A percentile compares a stretch with the other conserved stretches of the same genome.
These are phyloP conservation scores for Picus viridis DNA, from an alignment of 2,797 vertebrate species.

Conservation along the genomic window DNA sequence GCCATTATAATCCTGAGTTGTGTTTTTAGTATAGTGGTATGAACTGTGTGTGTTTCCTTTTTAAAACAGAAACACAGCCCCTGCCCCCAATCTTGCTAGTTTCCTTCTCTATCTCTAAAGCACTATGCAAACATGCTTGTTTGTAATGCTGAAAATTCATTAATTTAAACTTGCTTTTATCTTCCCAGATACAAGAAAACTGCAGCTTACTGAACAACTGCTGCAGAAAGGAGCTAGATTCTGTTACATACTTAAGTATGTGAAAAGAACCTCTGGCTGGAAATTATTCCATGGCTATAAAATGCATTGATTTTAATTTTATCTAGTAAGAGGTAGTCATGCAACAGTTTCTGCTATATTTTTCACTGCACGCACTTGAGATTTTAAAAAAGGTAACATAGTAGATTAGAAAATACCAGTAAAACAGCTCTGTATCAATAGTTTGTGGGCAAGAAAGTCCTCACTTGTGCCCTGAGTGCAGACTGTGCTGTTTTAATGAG, in stretches of 20 bases:
- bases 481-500: not conserved
- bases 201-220: not conserved
- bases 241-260: slow-evolving; percentile 6
- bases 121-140: not conserved
- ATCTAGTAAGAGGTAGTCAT: not conserved
- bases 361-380: not conserved
- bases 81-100: not conserved
- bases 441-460: not conserved
- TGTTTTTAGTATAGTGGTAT: not conserved
- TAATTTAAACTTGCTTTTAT: not conserved
- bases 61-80: not conserved
- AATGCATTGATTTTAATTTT: not conserved
- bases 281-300: not conserved
- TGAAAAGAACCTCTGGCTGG: not conserved
- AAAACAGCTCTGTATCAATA: not conserved
- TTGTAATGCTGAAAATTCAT: not conserved
- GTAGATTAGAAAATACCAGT: not conserved
- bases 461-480: accelerated
- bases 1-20: not conserved
- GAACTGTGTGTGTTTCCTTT: not conserved
- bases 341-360: not conserved
- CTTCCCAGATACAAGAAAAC: not conserved
- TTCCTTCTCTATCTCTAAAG: not conserved
- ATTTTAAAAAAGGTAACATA: not conserved
- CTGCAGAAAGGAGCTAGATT: not conserved